Conservation (phyloP, 2,797 vertebrate genomes). For the Gymnothorax javanicus region DNA sequence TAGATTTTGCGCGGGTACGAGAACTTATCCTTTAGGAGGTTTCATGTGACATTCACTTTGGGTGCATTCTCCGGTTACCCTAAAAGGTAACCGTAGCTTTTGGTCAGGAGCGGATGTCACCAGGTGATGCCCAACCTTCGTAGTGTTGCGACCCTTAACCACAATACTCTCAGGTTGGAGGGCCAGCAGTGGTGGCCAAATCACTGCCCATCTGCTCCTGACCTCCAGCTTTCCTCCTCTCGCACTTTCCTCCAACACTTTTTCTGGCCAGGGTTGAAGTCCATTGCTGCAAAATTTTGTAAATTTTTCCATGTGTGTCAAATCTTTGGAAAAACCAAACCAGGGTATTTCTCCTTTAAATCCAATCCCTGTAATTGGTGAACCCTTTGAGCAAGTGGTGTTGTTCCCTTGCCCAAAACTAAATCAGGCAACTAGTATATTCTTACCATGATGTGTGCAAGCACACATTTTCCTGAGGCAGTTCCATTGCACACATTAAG, state of each 20-base stretch:
- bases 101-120: conserved; percentile 33
- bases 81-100: conserved; percentile 1
- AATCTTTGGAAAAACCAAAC: background rate
- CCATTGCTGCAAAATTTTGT: background rate
- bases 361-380: no score
- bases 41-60: no score
- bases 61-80: no score
- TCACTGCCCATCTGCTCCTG: conserved; percentile 37
- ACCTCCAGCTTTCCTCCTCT: conserved; percentile 35
- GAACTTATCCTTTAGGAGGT: no score
- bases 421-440: background rate
- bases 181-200: conserved; percentile 35
- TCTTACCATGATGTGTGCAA: background rate
- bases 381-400: conserved; percentile 4
- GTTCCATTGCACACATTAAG: background rate
- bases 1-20: no score
- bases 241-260: background rate
- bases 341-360: conserved; percentile 2
- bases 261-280: background rate
- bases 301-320: background rate
- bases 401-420: background rate
- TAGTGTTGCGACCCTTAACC: conserved; percentile 37
- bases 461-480: background rate
- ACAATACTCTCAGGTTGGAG: conserved; percentile 26
- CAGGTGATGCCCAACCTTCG: conserved; percentile 24